Conservation (phyloP, 2,113 vertebrate species). For the Phalacrocorax brasilianus region DNA sequence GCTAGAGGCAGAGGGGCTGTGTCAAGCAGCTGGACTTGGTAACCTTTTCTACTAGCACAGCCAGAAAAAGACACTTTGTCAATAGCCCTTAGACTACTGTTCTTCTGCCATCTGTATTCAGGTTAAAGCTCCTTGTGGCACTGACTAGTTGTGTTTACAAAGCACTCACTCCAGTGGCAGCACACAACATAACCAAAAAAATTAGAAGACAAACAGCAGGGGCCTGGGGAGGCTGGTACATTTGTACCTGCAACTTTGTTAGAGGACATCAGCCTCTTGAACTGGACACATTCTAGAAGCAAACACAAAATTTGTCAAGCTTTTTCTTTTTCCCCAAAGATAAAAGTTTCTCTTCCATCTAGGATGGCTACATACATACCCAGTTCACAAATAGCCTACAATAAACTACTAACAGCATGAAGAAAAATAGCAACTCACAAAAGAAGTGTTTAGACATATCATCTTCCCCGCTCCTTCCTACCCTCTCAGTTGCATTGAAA, state of each 20-base stretch:
- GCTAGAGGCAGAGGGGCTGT: neutral
- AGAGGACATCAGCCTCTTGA: neutral
- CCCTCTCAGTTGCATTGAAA: neutral
- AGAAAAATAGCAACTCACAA: neutral
- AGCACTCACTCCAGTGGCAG: neutral
- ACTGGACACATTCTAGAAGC: neutral
- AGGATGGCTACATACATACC: neutral
- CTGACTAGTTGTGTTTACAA: neutral
- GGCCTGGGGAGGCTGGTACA: neutral
- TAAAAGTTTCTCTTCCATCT: neutral
- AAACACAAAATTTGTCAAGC: neutral
- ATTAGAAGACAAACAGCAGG: neutral
- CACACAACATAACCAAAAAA: neutral
- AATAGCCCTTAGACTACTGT: neutral
- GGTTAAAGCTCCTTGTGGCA: neutral
- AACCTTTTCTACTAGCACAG: neutral
- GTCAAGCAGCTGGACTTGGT: neutral
- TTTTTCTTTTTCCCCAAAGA: neutral
- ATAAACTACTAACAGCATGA: neutral
- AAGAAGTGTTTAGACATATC: neutral
- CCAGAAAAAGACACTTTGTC: neutral
- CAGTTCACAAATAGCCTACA: neutral
- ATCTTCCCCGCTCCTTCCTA: neutral
- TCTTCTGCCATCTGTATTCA: neutral
- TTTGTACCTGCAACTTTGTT: neutral